Base-by-base conservation (phyloP, 2,113 vertebrate species). In the Jaculus jaculus region DNA sequence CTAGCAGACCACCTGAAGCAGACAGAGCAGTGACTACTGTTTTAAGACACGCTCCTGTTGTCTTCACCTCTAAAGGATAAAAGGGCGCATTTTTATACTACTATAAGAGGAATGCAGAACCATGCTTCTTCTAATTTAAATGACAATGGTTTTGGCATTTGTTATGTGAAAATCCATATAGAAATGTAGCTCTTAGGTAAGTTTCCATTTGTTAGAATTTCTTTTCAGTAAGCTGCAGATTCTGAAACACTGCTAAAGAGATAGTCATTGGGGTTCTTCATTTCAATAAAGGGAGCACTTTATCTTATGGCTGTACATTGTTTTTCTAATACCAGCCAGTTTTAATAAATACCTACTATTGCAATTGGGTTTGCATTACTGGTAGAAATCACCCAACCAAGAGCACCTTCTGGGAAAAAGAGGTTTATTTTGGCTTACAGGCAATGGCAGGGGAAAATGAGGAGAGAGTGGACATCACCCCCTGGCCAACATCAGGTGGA, bases 101-200 rank as follows among this genome's bases (percentile, higher is more conserved):
- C 37, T 82, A 85, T 51, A 71, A 88, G 71, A 63, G 24, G 86
- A 47, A 42, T 89, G 68, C 5, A 63, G 75, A 68, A 96, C 30
- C 18, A 51, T 74, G 28, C 66, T 93, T n/a, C 83, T 63, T 87
- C 12, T 78, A 94, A 79, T 34, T 66, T 65, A 73, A 68, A 75
- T 92, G 54, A 88, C 81, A 74, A 82, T 81, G 34, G 13, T 84
- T 37, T 90, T 96, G 72, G 63, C 32, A 77, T 86, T 94, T 90
- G n/a, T 68, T 58, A 39, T 91, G 16, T 92, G 54, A 69, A 81
- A 93, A 5, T 79, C 61, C 65, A 1, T 72, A 58, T 90, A 73
- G 28, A 88, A 58, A 68, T 91, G 16, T 69, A 81, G 11, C 68
- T 91, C 60, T 82, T 74, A 84, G n/a, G 83, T 54, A 54, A 54